Conservation (phyloP, 2,888 invertebrate species). For the Dryocosmus kuriphilus region DNA sequence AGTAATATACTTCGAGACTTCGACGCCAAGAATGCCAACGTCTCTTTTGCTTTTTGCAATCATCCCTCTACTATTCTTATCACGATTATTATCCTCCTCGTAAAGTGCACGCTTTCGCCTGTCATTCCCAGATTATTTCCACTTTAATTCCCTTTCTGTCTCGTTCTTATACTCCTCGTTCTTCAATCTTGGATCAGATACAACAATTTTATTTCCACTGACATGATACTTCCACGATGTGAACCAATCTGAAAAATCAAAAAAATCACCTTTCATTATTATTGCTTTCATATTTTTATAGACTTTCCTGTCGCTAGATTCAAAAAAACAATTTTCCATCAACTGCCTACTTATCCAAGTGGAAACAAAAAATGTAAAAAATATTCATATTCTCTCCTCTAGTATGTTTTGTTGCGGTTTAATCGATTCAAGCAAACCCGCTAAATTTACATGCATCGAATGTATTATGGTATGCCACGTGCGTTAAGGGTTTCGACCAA, state of each 20-base stretch:
- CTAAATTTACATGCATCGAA: background rate
- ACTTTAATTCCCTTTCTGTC: conserved; percentile 26
- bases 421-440: background rate
- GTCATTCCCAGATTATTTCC: conserved; percentile 5
- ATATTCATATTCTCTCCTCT: background rate
- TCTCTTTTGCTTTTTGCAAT: conserved; percentile 15
- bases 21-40: conserved; percentile 34
- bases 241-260: background rate
- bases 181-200: background rate
- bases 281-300: no score
- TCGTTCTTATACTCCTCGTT: background rate
- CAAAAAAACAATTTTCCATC: background rate
- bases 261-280: no score
- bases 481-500: background rate
- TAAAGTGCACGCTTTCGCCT: conserved; percentile 32
- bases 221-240: background rate
- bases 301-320: background rate
- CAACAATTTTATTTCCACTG: background rate
- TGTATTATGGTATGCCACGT: no score
- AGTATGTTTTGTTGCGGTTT: background rate
- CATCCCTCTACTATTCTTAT: conserved; percentile 29
- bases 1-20: conserved; percentile 38
- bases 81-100: conserved; percentile 16
- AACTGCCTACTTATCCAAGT: no score
- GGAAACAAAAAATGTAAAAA: no score